Evolutionary conservation across 2,888 invertebrate species (phyloP).

Genomic region (Yponomeuta sedellus): DNA sequence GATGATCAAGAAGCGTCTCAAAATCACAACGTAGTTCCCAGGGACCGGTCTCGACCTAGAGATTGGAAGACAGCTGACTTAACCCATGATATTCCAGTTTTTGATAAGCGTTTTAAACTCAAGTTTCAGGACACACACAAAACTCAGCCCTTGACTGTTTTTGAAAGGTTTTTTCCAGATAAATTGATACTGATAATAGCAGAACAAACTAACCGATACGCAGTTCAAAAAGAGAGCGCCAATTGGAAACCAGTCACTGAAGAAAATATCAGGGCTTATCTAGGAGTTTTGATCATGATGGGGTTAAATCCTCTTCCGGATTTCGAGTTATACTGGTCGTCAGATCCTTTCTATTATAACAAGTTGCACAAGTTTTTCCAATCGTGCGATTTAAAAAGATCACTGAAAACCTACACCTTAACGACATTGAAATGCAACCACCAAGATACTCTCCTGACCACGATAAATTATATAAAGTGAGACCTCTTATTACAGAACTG

Average conservation of each 20-base stretch:
- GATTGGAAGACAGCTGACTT: conserved; percentile 12
- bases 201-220: conserved; percentile 30
- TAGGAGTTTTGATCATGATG: conserved; percentile 35
- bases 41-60: conserved; percentile 19
- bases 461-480: conserved; percentile 30
- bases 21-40: conserved; percentile 19
- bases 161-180: conserved; percentile 29
- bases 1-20: conserved; percentile 22
- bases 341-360: conserved; percentile 32
- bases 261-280: conserved; percentile 27
- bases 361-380: conserved; percentile 28
- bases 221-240: conserved; percentile 26
- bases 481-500: conserved; percentile 25
- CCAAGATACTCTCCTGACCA: conserved; percentile 25
- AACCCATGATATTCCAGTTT: conserved; percentile 16
- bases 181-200: conserved; percentile 25
- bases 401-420: conserved; percentile 29
- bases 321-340: conserved; percentile 30
- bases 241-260: conserved; percentile 26
- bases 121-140: conserved; percentile 15
- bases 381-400: conserved; percentile 31
- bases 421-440: conserved; percentile 27
- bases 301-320: conserved; percentile 33
- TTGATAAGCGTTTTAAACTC: conserved; percentile 15
- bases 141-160: conserved; percentile 20